These are phyloP conservation scores for Drosophila sp. DNA, from an alignment of 1,140 invertebrate genomes.

Conservation along the genomic window DNA sequence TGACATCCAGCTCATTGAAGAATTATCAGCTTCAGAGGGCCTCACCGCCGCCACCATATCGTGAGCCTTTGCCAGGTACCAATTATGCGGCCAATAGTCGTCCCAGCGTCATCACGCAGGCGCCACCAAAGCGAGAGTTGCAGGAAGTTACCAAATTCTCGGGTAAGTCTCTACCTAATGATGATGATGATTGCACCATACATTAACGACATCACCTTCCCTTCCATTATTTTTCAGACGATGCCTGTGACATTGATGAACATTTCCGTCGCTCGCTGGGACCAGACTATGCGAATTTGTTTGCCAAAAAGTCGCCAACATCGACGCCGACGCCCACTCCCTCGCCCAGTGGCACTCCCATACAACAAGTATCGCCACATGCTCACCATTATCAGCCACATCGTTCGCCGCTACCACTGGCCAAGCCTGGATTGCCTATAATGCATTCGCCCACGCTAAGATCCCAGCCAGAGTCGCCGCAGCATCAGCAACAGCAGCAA, in stretches of 20 bases:
- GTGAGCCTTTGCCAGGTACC: constrained; percentile 74
- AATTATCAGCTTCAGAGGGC: constrained; percentile 60
- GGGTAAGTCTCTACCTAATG: constrained; percentile 45
- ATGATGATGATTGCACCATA: background rate
- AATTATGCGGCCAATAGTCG: constrained; percentile 65
- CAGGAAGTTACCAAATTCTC: constrained; percentile 52
- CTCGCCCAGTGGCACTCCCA: constrained; percentile 55
- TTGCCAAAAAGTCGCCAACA: constrained; percentile 86
- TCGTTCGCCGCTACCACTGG: constrained; percentile 46
- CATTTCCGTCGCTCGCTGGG: constrained; percentile 97
- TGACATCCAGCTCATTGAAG: constrained; percentile 69
- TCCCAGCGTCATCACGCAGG: constrained; percentile 83
- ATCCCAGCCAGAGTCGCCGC: constrained; percentile 65
- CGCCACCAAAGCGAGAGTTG: constrained; percentile 77
- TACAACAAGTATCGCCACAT: constrained; percentile 66
- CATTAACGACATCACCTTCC: background rate
- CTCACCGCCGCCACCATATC: constrained; percentile 81
- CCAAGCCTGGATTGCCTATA: constrained; percentile 41
- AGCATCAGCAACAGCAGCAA: constrained; percentile 22
- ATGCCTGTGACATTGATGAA: constrained; percentile 95
- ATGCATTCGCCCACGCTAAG: constrained; percentile 79
- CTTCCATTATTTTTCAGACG: constrained; percentile 83
- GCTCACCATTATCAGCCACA: constrained; percentile 61
- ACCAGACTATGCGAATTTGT: constrained; percentile 92
- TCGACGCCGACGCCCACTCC: constrained; percentile 70